Evolutionary conservation across 2,888 invertebrate species (phyloP).

Genomic region (Listrodromus nycthemerus): DNA sequence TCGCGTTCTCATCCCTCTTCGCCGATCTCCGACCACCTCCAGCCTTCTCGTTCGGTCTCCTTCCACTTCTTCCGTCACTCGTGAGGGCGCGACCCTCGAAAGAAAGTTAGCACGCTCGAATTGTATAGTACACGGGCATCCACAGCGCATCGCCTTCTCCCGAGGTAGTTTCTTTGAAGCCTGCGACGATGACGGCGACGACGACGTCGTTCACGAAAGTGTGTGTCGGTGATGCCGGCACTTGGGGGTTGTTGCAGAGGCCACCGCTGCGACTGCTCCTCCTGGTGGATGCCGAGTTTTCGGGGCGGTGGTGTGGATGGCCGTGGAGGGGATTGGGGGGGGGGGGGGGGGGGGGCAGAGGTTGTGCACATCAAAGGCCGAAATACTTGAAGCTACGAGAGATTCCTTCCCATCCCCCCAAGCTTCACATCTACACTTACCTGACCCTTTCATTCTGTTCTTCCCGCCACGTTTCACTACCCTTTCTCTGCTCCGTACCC

Average conservation of each 20-base stretch:
- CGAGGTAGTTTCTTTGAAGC: conserved; percentile 75
- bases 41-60: conserved; percentile 9
- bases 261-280: conserved; percentile 58
- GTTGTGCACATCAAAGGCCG: conserved; percentile 82
- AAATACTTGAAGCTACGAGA: conserved; percentile 82
- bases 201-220: conserved; percentile 35
- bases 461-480: conserved; percentile 52
- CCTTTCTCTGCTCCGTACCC: conserved; percentile 40
- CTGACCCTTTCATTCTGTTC: conserved; percentile 47
- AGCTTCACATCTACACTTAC: conserved; percentile 43
- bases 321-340: conserved; percentile 73
- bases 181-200: conserved; percentile 62
- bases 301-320: conserved; percentile 72
- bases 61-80: conserved; percentile 40
- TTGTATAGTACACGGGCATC: conserved; percentile 44
- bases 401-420: conserved; percentile 75
- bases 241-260: conserved; percentile 56
- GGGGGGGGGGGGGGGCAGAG: conserved; percentile 74
- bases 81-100: conserved; percentile 46
- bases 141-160: conserved; percentile 66
- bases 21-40: conserved; percentile 7
- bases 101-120: conserved; percentile 68
- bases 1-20: conserved; percentile 9
- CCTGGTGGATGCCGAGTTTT: conserved; percentile 62
- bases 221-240: conserved; percentile 35